A percentile compares a stretch with the other conserved stretches of the same genome.
Evolutionary conservation across 2,797 vertebrate species (phyloP).

Genomic region (Erethizon dorsatum): DNA sequence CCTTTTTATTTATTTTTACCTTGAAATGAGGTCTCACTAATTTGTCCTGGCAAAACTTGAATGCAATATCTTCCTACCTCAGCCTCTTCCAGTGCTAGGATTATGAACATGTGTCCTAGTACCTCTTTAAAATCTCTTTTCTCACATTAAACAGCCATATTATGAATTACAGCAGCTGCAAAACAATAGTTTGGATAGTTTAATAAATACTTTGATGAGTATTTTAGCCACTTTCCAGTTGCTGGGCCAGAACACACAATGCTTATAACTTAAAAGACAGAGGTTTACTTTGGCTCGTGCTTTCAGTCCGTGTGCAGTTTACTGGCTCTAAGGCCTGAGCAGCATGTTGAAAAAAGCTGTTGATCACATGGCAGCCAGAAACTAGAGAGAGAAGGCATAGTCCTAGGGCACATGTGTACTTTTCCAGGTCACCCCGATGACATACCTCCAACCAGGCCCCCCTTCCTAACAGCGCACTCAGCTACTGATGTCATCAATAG

Average conservation of each 20-base stretch:
- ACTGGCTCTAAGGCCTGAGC: not conserved
- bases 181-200: not conserved
- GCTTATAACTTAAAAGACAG: not conserved
- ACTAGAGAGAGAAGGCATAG: no score
- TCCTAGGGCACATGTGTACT: no score
- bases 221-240: not conserved
- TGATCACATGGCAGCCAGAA: not conserved
- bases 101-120: no score
- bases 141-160: not conserved
- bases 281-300: not conserved
- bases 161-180: constrained; percentile 50
- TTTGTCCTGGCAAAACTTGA: no score
- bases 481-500: no score
- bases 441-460: no score
- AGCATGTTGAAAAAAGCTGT: not conserved
- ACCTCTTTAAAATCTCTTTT: not conserved
- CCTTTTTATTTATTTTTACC: no score
- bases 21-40: no score
- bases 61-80: no score
- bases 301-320: not conserved
- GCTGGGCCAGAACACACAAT: not conserved
- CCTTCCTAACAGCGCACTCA: no score
- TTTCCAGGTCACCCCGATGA: no score
- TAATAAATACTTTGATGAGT: not conserved
- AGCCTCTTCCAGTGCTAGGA: no score